These are phyloP conservation scores for Nasonia oneida DNA, from an alignment of 2,888 invertebrate species.

Conservation along the genomic window DNA sequence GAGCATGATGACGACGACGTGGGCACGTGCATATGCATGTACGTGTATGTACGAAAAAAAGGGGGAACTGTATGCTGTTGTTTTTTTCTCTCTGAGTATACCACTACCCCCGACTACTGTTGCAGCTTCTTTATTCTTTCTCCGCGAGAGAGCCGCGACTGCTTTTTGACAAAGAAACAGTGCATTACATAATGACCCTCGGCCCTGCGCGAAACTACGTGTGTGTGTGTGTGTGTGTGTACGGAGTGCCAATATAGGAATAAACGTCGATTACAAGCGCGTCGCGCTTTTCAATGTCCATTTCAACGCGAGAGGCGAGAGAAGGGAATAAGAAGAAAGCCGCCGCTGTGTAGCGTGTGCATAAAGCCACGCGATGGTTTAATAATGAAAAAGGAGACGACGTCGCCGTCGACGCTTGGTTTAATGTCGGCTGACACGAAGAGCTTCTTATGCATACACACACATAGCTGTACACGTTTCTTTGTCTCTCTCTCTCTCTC, in stretches of 20 bases:
- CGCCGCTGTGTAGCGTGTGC: neutral
- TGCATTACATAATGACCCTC: conserved; percentile 66
- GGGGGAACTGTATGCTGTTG: neutral
- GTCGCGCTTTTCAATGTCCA: conserved; percentile 20
- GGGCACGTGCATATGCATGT: neutral
- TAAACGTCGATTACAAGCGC: conserved; percentile 26
- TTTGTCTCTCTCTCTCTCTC: no score
- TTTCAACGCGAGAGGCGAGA: neutral
- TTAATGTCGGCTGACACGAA: neutral
- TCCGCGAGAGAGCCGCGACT: conserved; percentile 4
- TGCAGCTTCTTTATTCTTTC: neutral
- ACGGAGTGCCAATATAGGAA: conserved; percentile 30
- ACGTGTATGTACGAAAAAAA: conserved; percentile 16
- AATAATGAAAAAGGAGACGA: conserved; percentile 10
- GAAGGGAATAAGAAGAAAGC: neutral
- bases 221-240: neutral
- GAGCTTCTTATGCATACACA: neutral
- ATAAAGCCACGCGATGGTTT: neutral
- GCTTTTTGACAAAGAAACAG: conserved; percentile 54
- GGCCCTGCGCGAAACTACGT: neutral
- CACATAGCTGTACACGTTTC: no score
- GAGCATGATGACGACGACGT: conserved; percentile 47
- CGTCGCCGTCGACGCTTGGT: neutral
- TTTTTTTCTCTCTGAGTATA: neutral
- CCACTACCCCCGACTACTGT: neutral